Conservation (phyloP, 2,888 invertebrate genomes). For the Mythimna ferrago region DNA sequence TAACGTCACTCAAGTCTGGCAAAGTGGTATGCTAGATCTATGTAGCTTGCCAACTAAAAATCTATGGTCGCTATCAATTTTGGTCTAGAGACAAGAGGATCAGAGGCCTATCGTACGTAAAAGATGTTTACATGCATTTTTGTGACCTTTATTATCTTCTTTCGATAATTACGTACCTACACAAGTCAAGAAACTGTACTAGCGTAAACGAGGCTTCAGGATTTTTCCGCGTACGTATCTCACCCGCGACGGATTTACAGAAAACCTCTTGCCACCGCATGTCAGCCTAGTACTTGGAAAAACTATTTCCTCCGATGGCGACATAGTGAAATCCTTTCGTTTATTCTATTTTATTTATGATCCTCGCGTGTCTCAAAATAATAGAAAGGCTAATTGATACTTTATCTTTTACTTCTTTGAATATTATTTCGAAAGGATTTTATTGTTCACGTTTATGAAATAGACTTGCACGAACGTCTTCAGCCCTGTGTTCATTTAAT, state of each 20-base stretch:
- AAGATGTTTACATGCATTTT: background rate
- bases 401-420: slow-evolving; percentile 36
- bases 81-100: background rate
- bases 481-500: slow-evolving; percentile 4
- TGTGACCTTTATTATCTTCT: background rate
- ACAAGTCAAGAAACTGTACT: background rate
- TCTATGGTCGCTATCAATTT: background rate
- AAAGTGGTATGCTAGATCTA: background rate
- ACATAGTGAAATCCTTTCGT: slow-evolving; percentile 44
- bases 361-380: slow-evolving; percentile 44
- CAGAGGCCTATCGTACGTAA: background rate
- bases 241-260: slow-evolving; percentile 71
- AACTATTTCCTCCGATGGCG: slow-evolving; percentile 72
- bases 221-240: slow-evolving; percentile 74
- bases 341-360: slow-evolving; percentile 42
- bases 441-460: slow-evolving; percentile 32
- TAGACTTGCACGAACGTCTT: slow-evolving; percentile 41
- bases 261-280: slow-evolving; percentile 77
- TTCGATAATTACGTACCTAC: background rate
- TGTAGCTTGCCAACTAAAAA: too few relatives aligned
- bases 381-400: slow-evolving; percentile 47
- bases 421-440: slow-evolving; percentile 39
- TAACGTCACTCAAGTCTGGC: background rate
- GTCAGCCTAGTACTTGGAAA: slow-evolving; percentile 75
- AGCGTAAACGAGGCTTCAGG: slow-evolving; percentile 10